phyloP scores from a whole-genome alignment of 2,888 invertebrate genomes.

The Lomographa bimaculata region DNA sequence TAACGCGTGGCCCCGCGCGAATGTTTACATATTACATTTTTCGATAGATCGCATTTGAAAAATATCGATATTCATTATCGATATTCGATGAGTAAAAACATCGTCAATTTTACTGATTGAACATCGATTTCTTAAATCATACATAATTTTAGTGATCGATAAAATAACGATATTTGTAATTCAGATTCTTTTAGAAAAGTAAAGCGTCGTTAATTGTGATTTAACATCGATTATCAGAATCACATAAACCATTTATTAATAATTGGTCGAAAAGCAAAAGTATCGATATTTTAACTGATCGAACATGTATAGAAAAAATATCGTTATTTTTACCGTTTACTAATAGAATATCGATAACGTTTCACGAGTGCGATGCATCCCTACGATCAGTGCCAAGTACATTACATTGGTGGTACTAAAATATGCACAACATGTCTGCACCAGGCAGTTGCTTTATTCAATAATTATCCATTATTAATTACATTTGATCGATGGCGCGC shows the following conservation, averaged over 20 bases:
- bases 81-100: no score
- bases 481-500: constrained; percentile 41
- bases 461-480: constrained; percentile 30
- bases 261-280: no score
- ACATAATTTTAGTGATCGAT: no score
- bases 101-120: no score
- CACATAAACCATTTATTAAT: no score
- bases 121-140: no score
- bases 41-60: constrained; percentile 13
- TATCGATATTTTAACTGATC: no score
- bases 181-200: no score
- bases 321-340: constrained; percentile 4
- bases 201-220: no score
- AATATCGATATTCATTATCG: neutral
- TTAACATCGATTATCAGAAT: no score
- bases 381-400: constrained; percentile 15
- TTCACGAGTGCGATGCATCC: constrained; percentile 17
- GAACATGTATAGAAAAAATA: no score
- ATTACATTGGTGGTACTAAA: constrained; percentile 33
- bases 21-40: constrained; percentile 33
- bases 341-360: constrained; percentile 24
- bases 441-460: constrained; percentile 39
- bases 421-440: constrained; percentile 42
- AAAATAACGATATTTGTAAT: no score
- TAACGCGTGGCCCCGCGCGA: constrained; percentile 44